Percentiles rank a stretch among this genome's conserved stretches.
Evolutionary conservation across 2,888 invertebrate genomes (phyloP).

Genomic region (Thera obeliscata): DNA sequence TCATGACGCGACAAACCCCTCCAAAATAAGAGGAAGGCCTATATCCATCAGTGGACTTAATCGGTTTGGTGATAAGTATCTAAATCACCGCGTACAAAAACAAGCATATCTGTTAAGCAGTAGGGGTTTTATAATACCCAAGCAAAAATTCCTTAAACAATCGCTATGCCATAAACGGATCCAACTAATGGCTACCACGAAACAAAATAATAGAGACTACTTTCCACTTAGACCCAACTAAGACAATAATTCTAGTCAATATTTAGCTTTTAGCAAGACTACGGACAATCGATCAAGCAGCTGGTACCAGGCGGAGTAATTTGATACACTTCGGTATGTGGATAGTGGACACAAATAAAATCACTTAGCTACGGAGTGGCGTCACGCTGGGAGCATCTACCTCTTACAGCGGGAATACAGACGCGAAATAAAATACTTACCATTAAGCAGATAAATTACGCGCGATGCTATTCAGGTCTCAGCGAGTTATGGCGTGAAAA

Average conservation of each 20-base stretch:
- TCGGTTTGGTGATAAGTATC: neutral
- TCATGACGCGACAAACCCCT: no score
- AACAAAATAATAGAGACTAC: conserved; percentile 26
- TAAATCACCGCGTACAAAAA: neutral
- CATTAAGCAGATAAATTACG: no score
- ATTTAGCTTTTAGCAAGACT: conserved; percentile 71
- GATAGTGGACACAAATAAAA: conserved; percentile 84
- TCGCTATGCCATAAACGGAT: conserved; percentile 27
- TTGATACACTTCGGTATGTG: conserved; percentile 83
- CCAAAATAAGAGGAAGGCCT: no score
- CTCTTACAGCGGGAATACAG: conserved; percentile 58
- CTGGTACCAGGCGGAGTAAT: conserved; percentile 76
- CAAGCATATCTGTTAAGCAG: neutral
- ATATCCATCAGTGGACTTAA: no score
- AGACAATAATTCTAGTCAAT: conserved; percentile 66
- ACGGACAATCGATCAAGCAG: conserved; percentile 78
- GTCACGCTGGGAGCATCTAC: conserved; percentile 75
- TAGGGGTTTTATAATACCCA: neutral
- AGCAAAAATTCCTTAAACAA: conserved; percentile 3
- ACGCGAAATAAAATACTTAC: no score
- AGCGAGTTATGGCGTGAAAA: no score
- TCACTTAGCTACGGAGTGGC: conserved; percentile 82
- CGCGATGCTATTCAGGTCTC: no score
- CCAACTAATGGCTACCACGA: conserved; percentile 38
- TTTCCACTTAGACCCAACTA: conserved; percentile 35